A percentile compares a stretch with the other conserved stretches of the same genome.
These are phyloP conservation scores for Sterna hirundo DNA, from an alignment of 2,113 vertebrate species.

Conservation along the genomic window DNA sequence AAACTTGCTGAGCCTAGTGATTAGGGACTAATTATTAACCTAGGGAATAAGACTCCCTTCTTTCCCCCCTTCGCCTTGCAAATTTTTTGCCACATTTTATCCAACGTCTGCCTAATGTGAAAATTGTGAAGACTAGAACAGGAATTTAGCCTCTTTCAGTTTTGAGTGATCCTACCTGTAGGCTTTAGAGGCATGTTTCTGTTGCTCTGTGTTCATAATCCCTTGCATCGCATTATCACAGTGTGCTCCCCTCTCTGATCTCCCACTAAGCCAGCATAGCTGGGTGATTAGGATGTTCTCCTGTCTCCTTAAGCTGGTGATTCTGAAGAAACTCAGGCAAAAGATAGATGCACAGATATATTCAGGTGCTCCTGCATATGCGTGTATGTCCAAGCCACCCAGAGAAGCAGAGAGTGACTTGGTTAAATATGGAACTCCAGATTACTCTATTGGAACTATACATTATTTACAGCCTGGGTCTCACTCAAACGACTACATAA, in stretches of 20 bases:
- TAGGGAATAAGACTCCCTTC: background rate
- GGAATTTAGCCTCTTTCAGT: background rate
- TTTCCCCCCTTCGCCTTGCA: fast-evolving
- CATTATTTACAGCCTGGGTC: background rate
- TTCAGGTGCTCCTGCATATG: background rate
- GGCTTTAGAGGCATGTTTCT: background rate
- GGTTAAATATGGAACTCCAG: background rate
- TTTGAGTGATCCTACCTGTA: background rate
- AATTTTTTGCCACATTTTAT: background rate
- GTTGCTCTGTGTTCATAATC: background rate
- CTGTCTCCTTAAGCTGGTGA: background rate
- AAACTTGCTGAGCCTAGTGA: background rate
- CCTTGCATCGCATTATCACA: background rate
- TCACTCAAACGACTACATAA: background rate
- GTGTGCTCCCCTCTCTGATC: background rate
- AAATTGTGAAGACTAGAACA: background rate
- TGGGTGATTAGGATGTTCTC: too few species aligned
- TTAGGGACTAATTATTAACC: background rate
- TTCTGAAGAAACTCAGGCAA: background rate
- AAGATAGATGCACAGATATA: background rate
- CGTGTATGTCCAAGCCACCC: background rate
- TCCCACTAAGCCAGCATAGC: background rate
- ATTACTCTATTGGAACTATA: background rate
- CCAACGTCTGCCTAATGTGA: background rate
- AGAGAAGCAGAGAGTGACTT: background rate